Conservation (phyloP, 2,888 invertebrate species). For the Tigriopus californicus region DNA sequence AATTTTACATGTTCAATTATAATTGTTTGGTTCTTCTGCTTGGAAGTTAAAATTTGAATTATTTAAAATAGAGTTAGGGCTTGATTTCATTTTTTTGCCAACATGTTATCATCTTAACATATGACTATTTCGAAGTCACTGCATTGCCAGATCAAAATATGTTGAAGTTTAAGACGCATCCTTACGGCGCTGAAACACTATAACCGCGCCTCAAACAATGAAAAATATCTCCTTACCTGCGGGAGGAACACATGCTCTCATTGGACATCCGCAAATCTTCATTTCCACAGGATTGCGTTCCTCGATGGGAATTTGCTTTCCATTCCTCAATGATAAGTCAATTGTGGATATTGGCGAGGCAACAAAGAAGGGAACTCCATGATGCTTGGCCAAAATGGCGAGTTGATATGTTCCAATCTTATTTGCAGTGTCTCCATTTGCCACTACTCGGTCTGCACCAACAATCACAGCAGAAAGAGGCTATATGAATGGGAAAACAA, state of each 20-base stretch:
- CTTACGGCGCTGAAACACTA: no score
- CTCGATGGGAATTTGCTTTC: slow-evolving; percentile 77
- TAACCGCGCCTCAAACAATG: no score
- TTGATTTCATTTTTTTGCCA: no score
- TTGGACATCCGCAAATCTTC: slow-evolving; percentile 32
- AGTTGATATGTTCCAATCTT: slow-evolving; percentile 91
- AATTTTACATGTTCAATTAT: no score
- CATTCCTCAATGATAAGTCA: slow-evolving; percentile 44
- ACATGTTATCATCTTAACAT: no score
- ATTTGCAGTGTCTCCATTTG: slow-evolving; percentile 95
- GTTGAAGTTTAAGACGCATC: no score
- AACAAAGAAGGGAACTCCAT: slow-evolving; percentile 69
- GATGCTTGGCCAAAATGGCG: slow-evolving; percentile 59
- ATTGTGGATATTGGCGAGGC: slow-evolving; percentile 62
- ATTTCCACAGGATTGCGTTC: slow-evolving; percentile 78
- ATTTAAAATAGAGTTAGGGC: no score
- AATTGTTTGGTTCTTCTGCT: no score
- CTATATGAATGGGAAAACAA: slow-evolving; percentile 40
- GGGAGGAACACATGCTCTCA: slow-evolving; percentile 20
- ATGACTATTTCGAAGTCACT: no score
- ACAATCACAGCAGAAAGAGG: slow-evolving; percentile 89
- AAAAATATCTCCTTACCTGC: no score
- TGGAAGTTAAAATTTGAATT: no score
- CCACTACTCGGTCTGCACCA: slow-evolving; percentile 57
- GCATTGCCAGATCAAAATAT: no score